Evolutionary conservation across 2,888 invertebrate genomes (phyloP).

Genomic region (Eilema sororculum): DNA sequence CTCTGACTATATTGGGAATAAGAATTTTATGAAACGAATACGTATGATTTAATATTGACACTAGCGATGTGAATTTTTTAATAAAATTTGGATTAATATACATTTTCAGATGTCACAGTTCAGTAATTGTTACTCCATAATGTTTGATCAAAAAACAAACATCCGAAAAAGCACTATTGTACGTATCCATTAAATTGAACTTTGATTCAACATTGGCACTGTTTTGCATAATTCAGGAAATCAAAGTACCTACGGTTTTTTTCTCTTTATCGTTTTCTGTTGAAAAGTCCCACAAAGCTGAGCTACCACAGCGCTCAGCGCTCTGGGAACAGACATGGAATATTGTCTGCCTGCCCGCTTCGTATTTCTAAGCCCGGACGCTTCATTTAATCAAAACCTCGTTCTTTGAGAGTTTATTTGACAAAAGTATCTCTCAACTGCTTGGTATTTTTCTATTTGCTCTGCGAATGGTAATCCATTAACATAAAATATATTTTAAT

Average conservation of each 20-base stretch:
- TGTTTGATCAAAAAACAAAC: not conserved
- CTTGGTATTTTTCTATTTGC: constrained; percentile 43
- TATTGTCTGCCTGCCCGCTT: constrained; percentile 63
- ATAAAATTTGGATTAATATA: not conserved
- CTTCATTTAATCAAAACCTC: constrained; percentile 73
- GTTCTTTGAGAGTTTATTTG: constrained; percentile 71
- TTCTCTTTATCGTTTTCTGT: constrained; percentile 64
- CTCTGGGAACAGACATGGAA: constrained; percentile 56
- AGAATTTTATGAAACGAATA: no score
- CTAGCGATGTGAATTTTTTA: not conserved
- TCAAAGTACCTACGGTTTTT: constrained; percentile 58
- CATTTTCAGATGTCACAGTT: not conserved
- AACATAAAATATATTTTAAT: constrained; percentile 35
- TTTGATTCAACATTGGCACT: constrained; percentile 37
- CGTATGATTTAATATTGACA: not conserved
- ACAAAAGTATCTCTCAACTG: constrained; percentile 59
- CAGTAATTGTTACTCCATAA: not conserved
- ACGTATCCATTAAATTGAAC: not conserved
- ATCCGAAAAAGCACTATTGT: not conserved
- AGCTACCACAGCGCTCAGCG: constrained; percentile 53
- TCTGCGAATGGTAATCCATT: constrained; percentile 41
- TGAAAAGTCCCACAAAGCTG: constrained; percentile 62
- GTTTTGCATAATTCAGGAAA: constrained; percentile 67
- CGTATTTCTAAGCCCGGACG: constrained; percentile 67
- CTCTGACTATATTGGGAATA: not conserved